Evolutionary conservation across 2,113 vertebrate genomes (phyloP), one percentile per base, ranked within the genome.

Genomic region (Pipa parva): DNA sequence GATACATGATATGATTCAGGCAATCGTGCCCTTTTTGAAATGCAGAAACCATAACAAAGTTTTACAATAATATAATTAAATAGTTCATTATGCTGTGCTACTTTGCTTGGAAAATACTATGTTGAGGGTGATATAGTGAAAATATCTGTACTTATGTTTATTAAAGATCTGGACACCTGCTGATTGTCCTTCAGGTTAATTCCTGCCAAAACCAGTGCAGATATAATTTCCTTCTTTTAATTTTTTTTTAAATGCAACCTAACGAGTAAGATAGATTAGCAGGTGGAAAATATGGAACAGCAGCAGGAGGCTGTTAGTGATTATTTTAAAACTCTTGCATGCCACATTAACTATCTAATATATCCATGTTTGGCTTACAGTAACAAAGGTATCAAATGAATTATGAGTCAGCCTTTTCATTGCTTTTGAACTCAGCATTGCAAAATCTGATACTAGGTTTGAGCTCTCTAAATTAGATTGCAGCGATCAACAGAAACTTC

Each of bases 321-420:
- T 63, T 63, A 63, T 49, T 42, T 63, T 63, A 63, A 49, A 63
- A 63, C 48, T 63, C 52, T 63, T 63, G 46, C 61, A 63, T 63
- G 61, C 48, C 52, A 29, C 48, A 63, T 63, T 63, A 63, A 63
- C 29, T 29, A 63, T 52, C 48, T 50, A 37, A 63, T 63, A 52
- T 31, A 52, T 50, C 29, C 61, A 63, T 26, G 60, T 63, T 46
- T 63, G 45, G 60, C 45, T 63, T 63, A 63, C 50, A 46, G 60
- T 28, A 33, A 63, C 45, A 33, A 20, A 49, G 28, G 48, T 63
- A 39, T 7, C 22, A 63, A 52, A 48, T 48, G 46, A 63, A 52
- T 63, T 51, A 63, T 37, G 48, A 51, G 48, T 12, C 28, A 31
- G 48, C 24, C 61, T 63, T 26, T 63, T 63, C 33, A 63, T 63